These are phyloP conservation scores for Nowickia ferox DNA, from an alignment of 2,888 invertebrate species.

Conservation along the genomic window DNA sequence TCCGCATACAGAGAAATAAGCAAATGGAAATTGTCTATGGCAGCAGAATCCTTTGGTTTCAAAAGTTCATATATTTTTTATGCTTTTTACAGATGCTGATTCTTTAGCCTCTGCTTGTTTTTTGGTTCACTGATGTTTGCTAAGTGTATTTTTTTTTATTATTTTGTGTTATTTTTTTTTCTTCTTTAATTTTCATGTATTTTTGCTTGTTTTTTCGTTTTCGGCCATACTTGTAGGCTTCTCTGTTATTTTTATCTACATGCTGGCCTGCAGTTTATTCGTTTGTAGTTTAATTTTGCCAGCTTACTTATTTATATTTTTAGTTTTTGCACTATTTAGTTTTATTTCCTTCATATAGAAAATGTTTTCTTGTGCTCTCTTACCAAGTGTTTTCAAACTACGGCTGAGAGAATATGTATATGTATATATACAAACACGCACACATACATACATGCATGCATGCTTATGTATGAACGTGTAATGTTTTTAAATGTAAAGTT, in stretches of 20 bases:
- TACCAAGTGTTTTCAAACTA: background rate
- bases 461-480: background rate
- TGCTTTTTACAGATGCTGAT: background rate
- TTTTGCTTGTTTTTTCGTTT: slow-evolving; percentile 16
- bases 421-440: background rate
- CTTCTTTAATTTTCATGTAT: background rate
- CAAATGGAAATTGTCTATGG: background rate
- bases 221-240: background rate
- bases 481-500: background rate
- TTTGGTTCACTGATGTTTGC: slow-evolving; percentile 28
- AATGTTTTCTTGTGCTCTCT: slow-evolving; percentile 1
- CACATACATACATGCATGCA: background rate
- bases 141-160: slow-evolving; percentile 53
- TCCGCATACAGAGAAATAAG: background rate
- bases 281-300: slow-evolving; percentile 15
- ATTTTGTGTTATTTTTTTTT: slow-evolving; percentile 5
- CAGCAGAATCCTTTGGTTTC: slow-evolving; percentile 3
- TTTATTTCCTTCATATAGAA: slow-evolving; percentile 11
- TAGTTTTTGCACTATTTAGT: slow-evolving; percentile 37
- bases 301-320: slow-evolving; percentile 12
- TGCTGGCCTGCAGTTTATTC: slow-evolving; percentile 6
- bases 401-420: background rate
- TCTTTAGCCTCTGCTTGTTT: background rate
- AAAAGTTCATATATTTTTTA: slow-evolving; percentile 35
- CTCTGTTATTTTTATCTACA: background rate